These are phyloP conservation scores for Talpa occidentalis DNA, from an alignment of 2,113 vertebrate species.

Conservation along the genomic window DNA sequence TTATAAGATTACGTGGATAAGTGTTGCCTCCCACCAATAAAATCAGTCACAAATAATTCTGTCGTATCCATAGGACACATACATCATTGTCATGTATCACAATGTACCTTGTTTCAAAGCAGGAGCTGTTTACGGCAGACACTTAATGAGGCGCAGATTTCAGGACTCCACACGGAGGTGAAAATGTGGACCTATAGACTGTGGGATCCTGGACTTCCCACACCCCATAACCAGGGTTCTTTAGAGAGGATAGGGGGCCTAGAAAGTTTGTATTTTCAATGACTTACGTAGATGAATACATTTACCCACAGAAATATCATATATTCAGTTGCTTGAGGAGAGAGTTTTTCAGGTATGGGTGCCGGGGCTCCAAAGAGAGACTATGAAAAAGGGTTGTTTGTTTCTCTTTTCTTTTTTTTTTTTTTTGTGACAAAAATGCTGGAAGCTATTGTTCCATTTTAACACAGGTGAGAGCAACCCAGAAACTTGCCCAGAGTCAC, in stretches of 20 bases:
- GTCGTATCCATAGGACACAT: background rate
- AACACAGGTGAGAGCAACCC: background rate
- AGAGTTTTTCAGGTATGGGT: background rate
- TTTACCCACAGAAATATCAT: background rate
- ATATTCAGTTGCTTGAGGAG: background rate
- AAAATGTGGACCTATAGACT: background rate
- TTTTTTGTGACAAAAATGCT: background rate
- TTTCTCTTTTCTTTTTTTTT: too few relatives aligned
- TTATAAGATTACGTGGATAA: background rate
- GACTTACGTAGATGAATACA: background rate
- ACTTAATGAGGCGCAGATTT: background rate
- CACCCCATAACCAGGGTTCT: background rate
- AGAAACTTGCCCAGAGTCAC: slow-evolving; percentile 4
- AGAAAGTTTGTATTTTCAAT: background rate
- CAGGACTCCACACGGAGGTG: background rate
- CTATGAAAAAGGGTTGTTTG: background rate
- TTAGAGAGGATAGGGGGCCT: background rate
- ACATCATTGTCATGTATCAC: background rate
- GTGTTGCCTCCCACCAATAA: background rate
- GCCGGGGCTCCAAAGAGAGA: background rate
- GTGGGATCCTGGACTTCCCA: background rate
- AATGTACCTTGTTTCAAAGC: slow-evolving; percentile 37
- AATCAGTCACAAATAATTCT: background rate
- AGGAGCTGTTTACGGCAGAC: background rate
- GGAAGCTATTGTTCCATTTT: background rate